Evolutionary conservation across 2,113 vertebrate species (phyloP).

Genomic region (Oostethus manadensis): DNA sequence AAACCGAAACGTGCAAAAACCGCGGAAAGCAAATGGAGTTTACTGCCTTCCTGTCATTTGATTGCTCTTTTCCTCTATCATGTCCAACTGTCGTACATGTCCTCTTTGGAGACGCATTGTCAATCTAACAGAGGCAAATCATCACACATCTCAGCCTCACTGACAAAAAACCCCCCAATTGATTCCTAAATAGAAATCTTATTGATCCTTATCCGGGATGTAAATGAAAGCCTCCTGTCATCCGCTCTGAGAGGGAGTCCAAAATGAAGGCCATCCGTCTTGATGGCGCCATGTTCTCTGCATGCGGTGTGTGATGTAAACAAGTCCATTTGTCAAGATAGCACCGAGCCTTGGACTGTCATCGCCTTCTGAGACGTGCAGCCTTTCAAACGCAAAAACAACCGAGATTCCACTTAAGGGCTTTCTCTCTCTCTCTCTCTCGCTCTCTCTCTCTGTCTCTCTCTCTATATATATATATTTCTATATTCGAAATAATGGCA

Average conservation of each 20-base stretch:
- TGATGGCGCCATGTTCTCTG: constrained; percentile 48
- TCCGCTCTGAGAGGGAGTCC: constrained; percentile 43
- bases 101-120: background rate
- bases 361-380: constrained; percentile 20
- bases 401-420: no score
- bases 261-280: constrained; percentile 64
- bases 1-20: no score
- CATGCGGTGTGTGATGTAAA: constrained; percentile 53
- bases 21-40: no score
- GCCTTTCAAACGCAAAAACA: constrained; percentile 14
- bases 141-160: constrained; percentile 19
- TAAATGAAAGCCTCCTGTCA: constrained; percentile 56
- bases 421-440: no score
- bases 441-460: no score
- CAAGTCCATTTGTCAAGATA: constrained; percentile 64
- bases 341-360: constrained; percentile 56
- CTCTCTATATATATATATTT: no score
- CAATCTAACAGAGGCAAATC: constrained; percentile 18
- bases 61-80: no score
- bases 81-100: no score
- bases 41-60: no score
- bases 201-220: constrained; percentile 58
- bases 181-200: constrained; percentile 51
- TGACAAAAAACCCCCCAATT: constrained; percentile 40
- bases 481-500: no score